Base-by-base conservation (phyloP, 2,797 vertebrate genomes). In the Alauda arvensis region DNA sequence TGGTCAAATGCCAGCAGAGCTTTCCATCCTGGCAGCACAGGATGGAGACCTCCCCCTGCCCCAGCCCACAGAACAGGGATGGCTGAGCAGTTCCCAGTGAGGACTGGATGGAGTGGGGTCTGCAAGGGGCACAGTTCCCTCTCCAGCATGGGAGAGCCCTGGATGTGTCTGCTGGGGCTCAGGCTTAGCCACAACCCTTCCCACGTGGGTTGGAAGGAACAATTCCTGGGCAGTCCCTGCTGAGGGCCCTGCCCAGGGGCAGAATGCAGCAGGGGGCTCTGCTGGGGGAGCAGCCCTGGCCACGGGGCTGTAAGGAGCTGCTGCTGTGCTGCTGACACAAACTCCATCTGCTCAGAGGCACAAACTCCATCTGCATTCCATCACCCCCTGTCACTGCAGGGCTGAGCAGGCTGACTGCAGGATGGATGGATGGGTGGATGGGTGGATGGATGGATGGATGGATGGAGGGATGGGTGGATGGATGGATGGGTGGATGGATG, bases 301-400 rank as follows among this genome's bases (percentile, higher is more conserved):
- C 1, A 1, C 1, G 3, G 43, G 12, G 46, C 25, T 0, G 0
- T 48, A 75, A 24, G 80, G 69, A 69, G 57, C 43, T 52, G 80
- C 29, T 19, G n/a, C n/a, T 20, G 37, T 6, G 42, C 49, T 87
- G 45, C 43, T 67, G 74, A 74, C 68, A 79, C 56, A 33, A 52
- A 13, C 25, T 52, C 12, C 61, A 18, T 12, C 70, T 79, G 52
- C 66, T 56, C 31, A 10, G 56, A 59, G 89, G 57, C 37, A 65
- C 6, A 18, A 43, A 33, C 12, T 20, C 34, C n/a, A n/a, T n/a
- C 86, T 33, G 63, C 26, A 26, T 62, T 51, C 61, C 61, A 91
- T 48, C 71, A 20, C 23, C 55, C 8, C 40, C 25, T 66, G 81
- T 20, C 75, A 28, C 39, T 20, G 70, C 51, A 49, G 34, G 28